Evolutionary conservation across 2,113 vertebrate species (phyloP).

Genomic region (Spilogale gracilis): DNA sequence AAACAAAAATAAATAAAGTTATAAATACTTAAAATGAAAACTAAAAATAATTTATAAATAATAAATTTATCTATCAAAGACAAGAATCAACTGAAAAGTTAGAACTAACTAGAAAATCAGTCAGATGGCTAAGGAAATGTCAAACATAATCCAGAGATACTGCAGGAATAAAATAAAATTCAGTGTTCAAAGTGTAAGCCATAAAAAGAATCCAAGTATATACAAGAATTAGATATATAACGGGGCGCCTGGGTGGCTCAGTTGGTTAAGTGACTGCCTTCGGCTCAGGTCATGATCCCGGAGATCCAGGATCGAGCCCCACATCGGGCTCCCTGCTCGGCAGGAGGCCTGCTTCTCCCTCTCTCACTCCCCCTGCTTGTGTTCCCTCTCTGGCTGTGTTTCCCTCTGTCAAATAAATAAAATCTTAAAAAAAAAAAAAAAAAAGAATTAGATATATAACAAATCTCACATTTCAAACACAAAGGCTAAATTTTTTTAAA

Average conservation of each 20-base stretch:
- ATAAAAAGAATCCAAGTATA: neutral
- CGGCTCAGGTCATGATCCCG: no score
- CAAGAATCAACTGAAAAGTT: conserved; percentile 10
- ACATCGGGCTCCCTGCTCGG: no score
- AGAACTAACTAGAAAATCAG: neutral
- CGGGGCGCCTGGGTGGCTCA: no score
- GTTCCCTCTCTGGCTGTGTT: no score
- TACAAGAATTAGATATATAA: neutral
- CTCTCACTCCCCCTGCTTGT: no score
- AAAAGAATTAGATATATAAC: neutral
- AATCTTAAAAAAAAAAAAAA: no score
- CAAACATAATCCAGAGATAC: neutral
- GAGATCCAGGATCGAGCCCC: no score
- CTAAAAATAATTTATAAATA: neutral
- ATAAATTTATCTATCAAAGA: neutral
- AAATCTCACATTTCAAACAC: neutral
- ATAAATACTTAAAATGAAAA: neutral
- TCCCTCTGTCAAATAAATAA: no score
- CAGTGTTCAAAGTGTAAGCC: neutral
- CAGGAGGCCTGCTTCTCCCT: no score
- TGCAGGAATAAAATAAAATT: neutral
- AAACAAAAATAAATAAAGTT: neutral
- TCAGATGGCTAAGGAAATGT: neutral
- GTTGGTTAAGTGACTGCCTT: no score
- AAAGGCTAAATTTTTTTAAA: neutral